Conservation (phyloP, 2,888 invertebrate species). For the Hydriomena furcata region DNA sequence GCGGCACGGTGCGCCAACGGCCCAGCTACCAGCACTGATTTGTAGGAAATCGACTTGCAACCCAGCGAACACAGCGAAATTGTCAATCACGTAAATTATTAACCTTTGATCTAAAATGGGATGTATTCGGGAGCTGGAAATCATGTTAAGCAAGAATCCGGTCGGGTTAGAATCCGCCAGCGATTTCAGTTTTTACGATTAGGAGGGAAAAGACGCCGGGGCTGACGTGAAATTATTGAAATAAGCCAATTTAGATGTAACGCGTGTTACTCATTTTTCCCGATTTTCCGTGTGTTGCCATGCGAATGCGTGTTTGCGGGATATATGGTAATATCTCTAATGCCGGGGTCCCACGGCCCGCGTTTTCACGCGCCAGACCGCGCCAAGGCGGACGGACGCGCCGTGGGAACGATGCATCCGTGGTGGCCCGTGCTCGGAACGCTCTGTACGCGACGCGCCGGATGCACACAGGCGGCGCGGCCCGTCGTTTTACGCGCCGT, state of each 20-base stretch:
- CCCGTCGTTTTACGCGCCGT: no score
- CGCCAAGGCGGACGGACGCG: no score
- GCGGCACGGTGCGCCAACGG: constrained; percentile 14
- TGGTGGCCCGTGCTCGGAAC: no score
- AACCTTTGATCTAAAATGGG: constrained; percentile 31
- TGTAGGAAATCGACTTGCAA: constrained; percentile 33
- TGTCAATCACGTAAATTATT: constrained; percentile 33
- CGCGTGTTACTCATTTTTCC: constrained; percentile 31
- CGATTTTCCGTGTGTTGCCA: constrained; percentile 26
- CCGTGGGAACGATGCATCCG: no score
- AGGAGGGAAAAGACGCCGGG: constrained; percentile 31
- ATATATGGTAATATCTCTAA: not conserved
- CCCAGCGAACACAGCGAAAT: constrained; percentile 24
- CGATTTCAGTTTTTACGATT: constrained; percentile 35
- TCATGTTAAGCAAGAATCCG: constrained; percentile 33
- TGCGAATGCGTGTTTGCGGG: constrained; percentile 5
- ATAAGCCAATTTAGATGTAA: constrained; percentile 37
- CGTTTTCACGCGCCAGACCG: no score
- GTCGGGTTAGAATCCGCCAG: constrained; percentile 22
- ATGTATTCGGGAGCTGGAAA: constrained; percentile 24
- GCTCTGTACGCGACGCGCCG: no score
- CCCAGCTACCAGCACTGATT: constrained; percentile 11
- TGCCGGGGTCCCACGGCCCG: no score
- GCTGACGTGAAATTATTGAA: constrained; percentile 38
- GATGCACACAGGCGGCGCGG: no score